Conservation (phyloP, 2,888 invertebrate species). For the Apamea sordens region DNA sequence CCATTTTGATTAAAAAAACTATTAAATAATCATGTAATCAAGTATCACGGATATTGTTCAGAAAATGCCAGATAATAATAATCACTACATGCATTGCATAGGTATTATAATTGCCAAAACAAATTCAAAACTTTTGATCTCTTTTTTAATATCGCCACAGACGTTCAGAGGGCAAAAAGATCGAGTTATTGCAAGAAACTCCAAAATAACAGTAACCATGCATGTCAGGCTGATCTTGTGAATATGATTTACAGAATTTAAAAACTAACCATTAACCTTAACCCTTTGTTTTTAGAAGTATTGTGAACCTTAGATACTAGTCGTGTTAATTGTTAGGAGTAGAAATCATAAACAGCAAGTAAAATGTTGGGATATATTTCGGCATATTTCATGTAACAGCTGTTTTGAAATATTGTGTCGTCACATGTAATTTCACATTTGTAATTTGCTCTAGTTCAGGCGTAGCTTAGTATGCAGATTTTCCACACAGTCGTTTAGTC, state of each 20-base stretch:
- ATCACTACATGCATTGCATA: fast-evolving
- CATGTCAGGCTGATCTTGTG: conserved; percentile 44
- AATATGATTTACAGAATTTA: conserved; percentile 33
- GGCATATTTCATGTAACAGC: background rate
- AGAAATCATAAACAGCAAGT: background rate
- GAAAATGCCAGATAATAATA: background rate
- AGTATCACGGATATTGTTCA: background rate
- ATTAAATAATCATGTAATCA: background rate
- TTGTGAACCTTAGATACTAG: conserved; percentile 27
- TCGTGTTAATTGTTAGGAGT: conserved; percentile 8
- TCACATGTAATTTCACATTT: background rate
- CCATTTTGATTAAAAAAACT: background rate
- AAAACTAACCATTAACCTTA: conserved; percentile 12
- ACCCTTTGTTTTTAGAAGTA: conserved; percentile 24
- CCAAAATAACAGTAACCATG: conserved; percentile 30
- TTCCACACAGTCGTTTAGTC: too few species aligned
- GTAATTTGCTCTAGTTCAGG: background rate
- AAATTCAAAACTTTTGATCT: too few species aligned
- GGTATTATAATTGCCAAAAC: too few species aligned
- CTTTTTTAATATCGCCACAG: background rate
- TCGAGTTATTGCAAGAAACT: conserved; percentile 10
- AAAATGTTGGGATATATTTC: background rate
- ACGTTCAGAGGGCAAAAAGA: conserved; percentile 43
- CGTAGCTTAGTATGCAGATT: background rate
- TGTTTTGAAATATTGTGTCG: background rate